Conservation (phyloP, 23 tunicate species). For the Pegea sp. region DNA sequence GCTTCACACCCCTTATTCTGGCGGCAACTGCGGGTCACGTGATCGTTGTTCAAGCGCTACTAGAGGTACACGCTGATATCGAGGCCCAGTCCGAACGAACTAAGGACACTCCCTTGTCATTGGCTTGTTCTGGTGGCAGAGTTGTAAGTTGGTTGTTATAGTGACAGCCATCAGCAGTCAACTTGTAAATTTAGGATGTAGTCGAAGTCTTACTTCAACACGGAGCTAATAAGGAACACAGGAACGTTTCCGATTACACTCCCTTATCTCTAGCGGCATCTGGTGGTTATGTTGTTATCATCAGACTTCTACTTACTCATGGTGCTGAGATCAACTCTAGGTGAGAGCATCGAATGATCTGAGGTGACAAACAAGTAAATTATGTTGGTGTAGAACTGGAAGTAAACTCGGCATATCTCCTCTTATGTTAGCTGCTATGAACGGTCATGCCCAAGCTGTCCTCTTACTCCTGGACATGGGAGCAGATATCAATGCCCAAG, state of each 20-base stretch:
- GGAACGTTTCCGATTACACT: constrained; percentile 98
- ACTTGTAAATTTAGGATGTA: constrained; percentile 38
- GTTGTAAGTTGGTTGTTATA: constrained; percentile 11
- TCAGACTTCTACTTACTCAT: constrained; percentile 48
- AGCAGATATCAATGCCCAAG: constrained; percentile 99
- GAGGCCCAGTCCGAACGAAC: constrained; percentile 95
- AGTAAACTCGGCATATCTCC: constrained; percentile 98
- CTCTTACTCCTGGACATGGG: constrained; percentile 82
- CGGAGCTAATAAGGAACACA: constrained; percentile 96
- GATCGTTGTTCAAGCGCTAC: constrained; percentile 31
- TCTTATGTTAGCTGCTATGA: constrained; percentile 98
- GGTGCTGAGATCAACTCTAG: constrained; percentile 98
- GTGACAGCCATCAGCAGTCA: background rate
- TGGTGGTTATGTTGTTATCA: constrained; percentile 86
- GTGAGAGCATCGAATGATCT: too few relatives aligned
- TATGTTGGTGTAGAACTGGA: constrained; percentile 49
- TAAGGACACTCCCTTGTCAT: constrained; percentile 93
- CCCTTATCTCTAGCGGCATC: constrained; percentile 97
- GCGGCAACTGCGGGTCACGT: constrained; percentile 96
- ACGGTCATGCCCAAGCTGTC: constrained; percentile 87
- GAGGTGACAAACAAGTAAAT: background rate
- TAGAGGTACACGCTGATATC: constrained; percentile 79
- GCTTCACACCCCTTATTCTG: constrained; percentile 93
- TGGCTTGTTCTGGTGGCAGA: constrained; percentile 97
- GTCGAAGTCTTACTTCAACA: constrained; percentile 63